These are phyloP conservation scores for Callaeas wilsoni DNA, from an alignment of 2,113 vertebrate genomes.

Conservation along the genomic window DNA sequence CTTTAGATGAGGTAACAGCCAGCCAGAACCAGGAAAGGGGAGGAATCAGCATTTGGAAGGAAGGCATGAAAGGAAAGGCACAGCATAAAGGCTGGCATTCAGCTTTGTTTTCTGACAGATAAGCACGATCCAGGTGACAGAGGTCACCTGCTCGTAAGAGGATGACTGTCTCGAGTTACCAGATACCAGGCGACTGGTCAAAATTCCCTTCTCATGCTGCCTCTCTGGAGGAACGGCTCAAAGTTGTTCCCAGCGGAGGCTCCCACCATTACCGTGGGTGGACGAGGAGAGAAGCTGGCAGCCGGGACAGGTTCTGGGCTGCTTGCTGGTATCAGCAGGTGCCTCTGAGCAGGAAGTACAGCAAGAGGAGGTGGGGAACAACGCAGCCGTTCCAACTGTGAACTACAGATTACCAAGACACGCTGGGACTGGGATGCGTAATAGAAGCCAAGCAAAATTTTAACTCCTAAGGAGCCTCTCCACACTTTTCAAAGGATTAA, in stretches of 20 bases:
- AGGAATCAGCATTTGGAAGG: background rate
- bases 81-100: constrained; percentile 2
- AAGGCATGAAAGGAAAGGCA: background rate
- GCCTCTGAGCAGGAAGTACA: background rate
- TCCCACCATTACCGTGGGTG: background rate
- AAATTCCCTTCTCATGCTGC: background rate
- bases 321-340: constrained; percentile 7
- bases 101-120: constrained; percentile 35
- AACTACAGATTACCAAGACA: background rate
- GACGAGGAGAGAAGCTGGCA: background rate
- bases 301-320: background rate
- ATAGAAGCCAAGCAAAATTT: background rate
- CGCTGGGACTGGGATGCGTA: background rate
- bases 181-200: background rate
- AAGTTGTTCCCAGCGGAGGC: background rate
- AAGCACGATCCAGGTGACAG: background rate
- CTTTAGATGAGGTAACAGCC: background rate
- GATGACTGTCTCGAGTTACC: background rate
- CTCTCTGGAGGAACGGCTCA: rapidly evolving
- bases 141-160: background rate
- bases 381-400: background rate
- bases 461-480: background rate
- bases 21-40: background rate
- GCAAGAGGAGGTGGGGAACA: background rate
- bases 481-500: background rate